Evolutionary conservation across 2,113 vertebrate species (phyloP).

Genomic region (Odontesthes bonariensis): DNA sequence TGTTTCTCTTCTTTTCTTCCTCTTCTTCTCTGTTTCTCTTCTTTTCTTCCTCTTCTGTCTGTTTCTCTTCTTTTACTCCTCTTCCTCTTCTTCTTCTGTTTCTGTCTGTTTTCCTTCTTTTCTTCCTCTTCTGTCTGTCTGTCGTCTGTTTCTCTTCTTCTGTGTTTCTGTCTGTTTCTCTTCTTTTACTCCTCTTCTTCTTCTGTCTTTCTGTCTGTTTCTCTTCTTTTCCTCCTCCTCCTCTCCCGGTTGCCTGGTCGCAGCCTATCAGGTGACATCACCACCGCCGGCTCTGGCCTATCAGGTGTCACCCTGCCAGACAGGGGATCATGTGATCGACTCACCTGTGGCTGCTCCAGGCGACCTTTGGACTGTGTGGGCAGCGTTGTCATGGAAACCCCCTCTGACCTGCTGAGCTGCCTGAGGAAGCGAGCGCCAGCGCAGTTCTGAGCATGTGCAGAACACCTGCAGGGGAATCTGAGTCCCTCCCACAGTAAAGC

Average conservation of each 20-base stretch:
- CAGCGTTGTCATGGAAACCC: slow-evolving; percentile 1
- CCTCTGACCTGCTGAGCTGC: neutral
- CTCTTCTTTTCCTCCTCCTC: neutral
- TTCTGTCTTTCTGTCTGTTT: too few relatives aligned
- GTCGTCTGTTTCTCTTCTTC: too few relatives aligned
- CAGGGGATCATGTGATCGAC: slow-evolving; percentile 43
- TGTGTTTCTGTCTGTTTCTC: neutral
- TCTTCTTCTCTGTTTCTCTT: neutral
- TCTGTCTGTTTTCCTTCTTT: too few relatives aligned
- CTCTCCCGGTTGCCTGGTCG: slow-evolving; percentile 22
- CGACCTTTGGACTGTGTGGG: slow-evolving; percentile 52
- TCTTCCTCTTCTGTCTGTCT: neutral
- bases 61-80: too few relatives aligned
- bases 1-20: slow-evolving; percentile 3
- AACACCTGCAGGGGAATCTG: neutral
- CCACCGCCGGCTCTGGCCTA: slow-evolving; percentile 19
- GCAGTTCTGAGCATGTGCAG: too few relatives aligned
- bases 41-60: slow-evolving; percentile 1
- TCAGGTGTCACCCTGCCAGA: slow-evolving; percentile 33
- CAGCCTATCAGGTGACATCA: slow-evolving; percentile 50
- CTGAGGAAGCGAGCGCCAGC: too few relatives aligned
- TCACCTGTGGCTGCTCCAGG: slow-evolving; percentile 39
- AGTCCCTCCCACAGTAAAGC: neutral
- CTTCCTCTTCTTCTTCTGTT: neutral
- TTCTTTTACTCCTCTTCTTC: slow-evolving; percentile 4